Conservation (phyloP, 2,888 invertebrate genomes). For the Hirtodrosophila cameraria region DNA sequence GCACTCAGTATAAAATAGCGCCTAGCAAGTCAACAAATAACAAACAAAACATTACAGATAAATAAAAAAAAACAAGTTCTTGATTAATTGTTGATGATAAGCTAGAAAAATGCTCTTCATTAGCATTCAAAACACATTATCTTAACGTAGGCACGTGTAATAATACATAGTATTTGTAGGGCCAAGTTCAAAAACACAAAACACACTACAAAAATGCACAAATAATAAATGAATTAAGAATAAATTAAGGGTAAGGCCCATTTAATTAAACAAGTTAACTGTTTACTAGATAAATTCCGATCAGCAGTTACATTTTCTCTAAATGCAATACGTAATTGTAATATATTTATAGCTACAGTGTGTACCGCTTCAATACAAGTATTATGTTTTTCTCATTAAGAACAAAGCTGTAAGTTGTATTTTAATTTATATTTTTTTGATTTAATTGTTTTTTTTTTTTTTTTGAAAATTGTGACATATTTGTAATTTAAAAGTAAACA, state of each 20-base stretch:
- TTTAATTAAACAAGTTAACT: slow-evolving; percentile 39
- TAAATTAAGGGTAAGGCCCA: slow-evolving; percentile 4
- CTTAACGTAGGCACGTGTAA: not conserved
- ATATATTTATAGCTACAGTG: not conserved
- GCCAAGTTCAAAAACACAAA: slow-evolving; percentile 16
- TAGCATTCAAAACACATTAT: slow-evolving; percentile 1
- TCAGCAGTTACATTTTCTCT: slow-evolving; percentile 8
- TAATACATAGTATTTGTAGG: slow-evolving; percentile 3
- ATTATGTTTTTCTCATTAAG: slow-evolving; percentile 17
- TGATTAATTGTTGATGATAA: no score
- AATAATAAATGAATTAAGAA: slow-evolving; percentile 5
- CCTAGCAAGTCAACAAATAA: no score
- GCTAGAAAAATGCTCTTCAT: not conserved
- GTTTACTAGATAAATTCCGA: slow-evolving; percentile 13
- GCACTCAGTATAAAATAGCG: no score
- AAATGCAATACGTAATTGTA: slow-evolving; percentile 27
- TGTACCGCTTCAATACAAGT: not conserved
- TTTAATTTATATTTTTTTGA: no score
- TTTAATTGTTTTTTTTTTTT: no score
- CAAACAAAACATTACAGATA: no score
- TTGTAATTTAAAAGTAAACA: slow-evolving; percentile 9
- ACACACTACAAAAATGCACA: not conserved
- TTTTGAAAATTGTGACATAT: slow-evolving; percentile 29
- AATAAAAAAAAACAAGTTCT: not conserved
- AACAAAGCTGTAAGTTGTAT: slow-evolving; percentile 7